Conservation (phyloP, 2,888 invertebrate species). For the Eulithis prunata region DNA sequence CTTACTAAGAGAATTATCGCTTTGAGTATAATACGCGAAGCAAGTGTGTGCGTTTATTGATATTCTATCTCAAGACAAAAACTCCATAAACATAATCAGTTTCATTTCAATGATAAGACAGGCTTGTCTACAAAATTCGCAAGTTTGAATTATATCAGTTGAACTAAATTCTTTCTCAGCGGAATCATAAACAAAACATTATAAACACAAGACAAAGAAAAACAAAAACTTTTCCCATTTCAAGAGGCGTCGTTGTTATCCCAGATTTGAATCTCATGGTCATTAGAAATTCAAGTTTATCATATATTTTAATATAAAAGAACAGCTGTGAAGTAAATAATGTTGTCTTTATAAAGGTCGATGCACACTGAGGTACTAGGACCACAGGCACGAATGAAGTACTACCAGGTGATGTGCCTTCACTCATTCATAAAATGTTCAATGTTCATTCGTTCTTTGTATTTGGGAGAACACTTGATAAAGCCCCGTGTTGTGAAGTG, state of each 20-base stretch:
- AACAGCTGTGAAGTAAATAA: constrained; percentile 62
- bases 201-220: constrained; percentile 50
- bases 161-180: constrained; percentile 33
- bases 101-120: too few species aligned
- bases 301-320: constrained; percentile 75
- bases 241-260: constrained; percentile 55
- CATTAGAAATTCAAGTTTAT: constrained; percentile 62
- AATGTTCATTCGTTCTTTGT: too few species aligned
- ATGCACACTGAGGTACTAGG: background rate
- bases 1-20: too few species aligned
- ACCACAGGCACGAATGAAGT: background rate
- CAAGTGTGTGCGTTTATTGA: too few species aligned
- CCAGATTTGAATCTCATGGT: constrained; percentile 71
- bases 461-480: too few species aligned
- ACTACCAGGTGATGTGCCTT: too few species aligned
- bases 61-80: too few species aligned
- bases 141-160: constrained; percentile 17
- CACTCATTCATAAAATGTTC: too few species aligned
- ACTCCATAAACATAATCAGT: background rate
- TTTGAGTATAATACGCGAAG: too few species aligned
- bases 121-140: constrained; percentile 3
- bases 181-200: constrained; percentile 42
- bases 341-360: constrained; percentile 2
- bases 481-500: too few species aligned
- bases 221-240: constrained; percentile 69